Conservation (phyloP, 2,797 vertebrate genomes). For the Pipistrellus kuhlii region DNA sequence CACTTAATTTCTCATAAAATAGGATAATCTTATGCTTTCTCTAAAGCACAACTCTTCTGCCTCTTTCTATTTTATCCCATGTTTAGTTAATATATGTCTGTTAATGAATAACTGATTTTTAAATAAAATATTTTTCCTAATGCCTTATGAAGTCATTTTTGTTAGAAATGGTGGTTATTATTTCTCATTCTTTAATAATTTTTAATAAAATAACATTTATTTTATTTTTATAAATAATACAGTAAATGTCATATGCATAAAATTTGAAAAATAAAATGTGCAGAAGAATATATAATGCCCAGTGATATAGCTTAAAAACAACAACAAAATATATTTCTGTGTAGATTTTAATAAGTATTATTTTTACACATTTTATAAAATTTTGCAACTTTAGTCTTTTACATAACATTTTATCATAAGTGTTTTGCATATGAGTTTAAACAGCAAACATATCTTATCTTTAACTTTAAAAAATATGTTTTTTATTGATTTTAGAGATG, state of each 20-base stretch:
- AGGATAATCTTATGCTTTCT: not conserved
- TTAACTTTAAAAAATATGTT: too few species aligned
- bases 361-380: not conserved
- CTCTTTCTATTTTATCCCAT: not conserved
- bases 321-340: not conserved
- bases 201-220: not conserved
- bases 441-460: not conserved
- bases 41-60: not conserved
- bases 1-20: not conserved
- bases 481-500: too few species aligned
- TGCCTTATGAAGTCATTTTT: not conserved
- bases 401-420: not conserved
- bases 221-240: not conserved
- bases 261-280: not conserved
- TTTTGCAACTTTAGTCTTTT: not conserved
- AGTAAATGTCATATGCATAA: not conserved
- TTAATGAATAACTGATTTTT: not conserved
- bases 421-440: conserved; percentile 8
- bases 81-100: not conserved
- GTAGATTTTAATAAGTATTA: not conserved
- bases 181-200: not conserved
- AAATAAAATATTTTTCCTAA: not conserved
- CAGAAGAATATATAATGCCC: not conserved
- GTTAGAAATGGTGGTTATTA: not conserved
- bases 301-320: not conserved